Conservation (phyloP, 2,888 invertebrate genomes). For the Neocrepidodera transversa region DNA sequence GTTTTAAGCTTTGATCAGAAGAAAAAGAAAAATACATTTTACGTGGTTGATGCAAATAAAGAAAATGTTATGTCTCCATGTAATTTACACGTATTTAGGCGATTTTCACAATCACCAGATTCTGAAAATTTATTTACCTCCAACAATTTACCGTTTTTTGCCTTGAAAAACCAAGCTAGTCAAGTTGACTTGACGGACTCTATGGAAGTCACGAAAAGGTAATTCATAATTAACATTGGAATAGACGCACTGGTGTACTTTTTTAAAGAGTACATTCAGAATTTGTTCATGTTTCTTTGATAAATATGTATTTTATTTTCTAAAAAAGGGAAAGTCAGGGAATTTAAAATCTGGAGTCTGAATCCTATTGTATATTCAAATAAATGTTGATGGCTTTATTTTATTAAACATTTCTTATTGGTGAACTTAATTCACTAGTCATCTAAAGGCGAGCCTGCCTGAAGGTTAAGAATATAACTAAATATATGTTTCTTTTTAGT, state of each 20-base stretch:
- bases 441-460: too few species aligned
- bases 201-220: conserved; percentile 26
- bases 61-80: conserved; percentile 17
- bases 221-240: neutral
- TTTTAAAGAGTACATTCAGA: too few species aligned
- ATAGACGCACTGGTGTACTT: neutral
- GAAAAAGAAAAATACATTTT: conserved; percentile 19
- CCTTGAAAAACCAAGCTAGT: neutral
- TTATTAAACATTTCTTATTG: too few species aligned
- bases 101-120: conserved; percentile 14
- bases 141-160: conserved; percentile 30
- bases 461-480: too few species aligned
- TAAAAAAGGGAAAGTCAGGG: too few species aligned
- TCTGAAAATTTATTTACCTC: conserved; percentile 27
- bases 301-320: too few species aligned
- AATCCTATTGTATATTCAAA: too few species aligned
- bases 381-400: too few species aligned
- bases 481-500: conserved; percentile 9
- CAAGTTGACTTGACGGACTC: conserved; percentile 26
- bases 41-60: conserved; percentile 26
- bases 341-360: too few species aligned
- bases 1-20: conserved; percentile 16
- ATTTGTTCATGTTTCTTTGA: neutral
- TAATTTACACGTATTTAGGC: conserved; percentile 25
- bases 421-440: too few species aligned